Evolutionary conservation across 2,888 invertebrate genomes (phyloP).

Genomic region (Eupithecia dodoneata): DNA sequence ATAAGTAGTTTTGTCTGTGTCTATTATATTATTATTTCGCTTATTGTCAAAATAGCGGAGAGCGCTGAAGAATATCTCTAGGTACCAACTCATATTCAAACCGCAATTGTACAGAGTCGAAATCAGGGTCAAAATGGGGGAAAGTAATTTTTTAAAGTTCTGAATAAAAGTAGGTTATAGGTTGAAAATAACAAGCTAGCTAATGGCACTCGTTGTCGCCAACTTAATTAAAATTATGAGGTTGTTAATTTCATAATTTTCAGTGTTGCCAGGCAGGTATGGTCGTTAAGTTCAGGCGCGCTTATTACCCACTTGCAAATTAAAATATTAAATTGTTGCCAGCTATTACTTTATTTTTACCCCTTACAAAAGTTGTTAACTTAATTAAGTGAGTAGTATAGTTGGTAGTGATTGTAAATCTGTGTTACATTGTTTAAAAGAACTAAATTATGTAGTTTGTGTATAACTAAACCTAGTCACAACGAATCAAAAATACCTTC

Average conservation of each 20-base stretch:
- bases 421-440: not conserved
- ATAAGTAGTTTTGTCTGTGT: not conserved
- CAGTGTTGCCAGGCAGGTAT: constrained; percentile 18
- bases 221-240: constrained; percentile 12
- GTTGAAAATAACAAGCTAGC: not conserved
- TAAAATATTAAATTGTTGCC: not conserved
- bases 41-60: not conserved
- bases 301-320: constrained; percentile 9
- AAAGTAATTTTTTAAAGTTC: not conserved
- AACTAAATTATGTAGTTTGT: not conserved
- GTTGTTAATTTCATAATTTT: constrained; percentile 28
- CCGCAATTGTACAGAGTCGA: not conserved
- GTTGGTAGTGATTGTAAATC: not conserved
- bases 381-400: not conserved
- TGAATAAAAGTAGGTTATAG: not conserved
- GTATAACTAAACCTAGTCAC: too few species aligned
- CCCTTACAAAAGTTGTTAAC: not conserved
- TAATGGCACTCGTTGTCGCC: constrained; percentile 14
- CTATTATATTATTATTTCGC: not conserved
- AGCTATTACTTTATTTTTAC: not conserved
- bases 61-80: not conserved
- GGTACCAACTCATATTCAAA: too few species aligned
- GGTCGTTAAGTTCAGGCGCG: constrained; percentile 24
- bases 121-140: not conserved
- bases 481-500: not conserved